Percentiles rank a stretch among this genome's conserved stretches.
These are phyloP conservation scores for Rhyacophila brunnea DNA, from an alignment of 1,140 invertebrate genomes.

Conservation along the genomic window DNA sequence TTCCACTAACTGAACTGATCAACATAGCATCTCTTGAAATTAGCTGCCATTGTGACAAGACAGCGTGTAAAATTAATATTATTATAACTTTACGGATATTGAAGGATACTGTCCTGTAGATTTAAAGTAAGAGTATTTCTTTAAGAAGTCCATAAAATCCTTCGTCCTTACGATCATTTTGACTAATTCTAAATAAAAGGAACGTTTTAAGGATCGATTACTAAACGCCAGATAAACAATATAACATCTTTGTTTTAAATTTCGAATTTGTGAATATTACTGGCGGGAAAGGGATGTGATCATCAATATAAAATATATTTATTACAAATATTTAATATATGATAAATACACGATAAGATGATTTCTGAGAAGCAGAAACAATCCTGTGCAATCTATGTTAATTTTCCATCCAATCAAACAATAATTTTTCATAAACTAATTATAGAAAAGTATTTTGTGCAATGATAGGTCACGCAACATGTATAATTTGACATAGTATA, in stretches of 20 bases:
- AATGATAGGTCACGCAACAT: background rate
- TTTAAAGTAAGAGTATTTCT: slow-evolving; percentile 19
- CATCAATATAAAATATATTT: background rate
- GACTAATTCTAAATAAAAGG: slow-evolving; percentile 14
- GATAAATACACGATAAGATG: background rate
- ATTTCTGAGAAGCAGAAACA: background rate
- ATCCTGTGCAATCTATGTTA: slow-evolving; percentile 5
- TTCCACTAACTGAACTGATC: slow-evolving; percentile 22
- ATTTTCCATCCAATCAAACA: slow-evolving; percentile 36
- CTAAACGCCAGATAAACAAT: too few relatives aligned
- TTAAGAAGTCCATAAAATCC: slow-evolving; percentile 27
- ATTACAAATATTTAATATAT: background rate
- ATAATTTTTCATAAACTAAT: slow-evolving; percentile 27
- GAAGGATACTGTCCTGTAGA: slow-evolving; percentile 20
- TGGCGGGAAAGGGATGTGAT: background rate
- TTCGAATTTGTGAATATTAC: too few relatives aligned
- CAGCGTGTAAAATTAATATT: slow-evolving; percentile 10
- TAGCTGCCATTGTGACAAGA: slow-evolving; percentile 11
- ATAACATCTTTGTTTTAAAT: too few relatives aligned
- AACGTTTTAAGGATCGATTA: background rate
- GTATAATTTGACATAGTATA: slow-evolving; percentile 1
- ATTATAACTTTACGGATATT: background rate
- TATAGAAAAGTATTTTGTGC: background rate
- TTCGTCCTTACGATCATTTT: slow-evolving; percentile 30
- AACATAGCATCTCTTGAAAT: slow-evolving; percentile 16